Evolutionary conservation across 2,797 vertebrate species (phyloP), one percentile per base, ranked within the genome.

Genomic region (Caiman crocodilus): DNA sequence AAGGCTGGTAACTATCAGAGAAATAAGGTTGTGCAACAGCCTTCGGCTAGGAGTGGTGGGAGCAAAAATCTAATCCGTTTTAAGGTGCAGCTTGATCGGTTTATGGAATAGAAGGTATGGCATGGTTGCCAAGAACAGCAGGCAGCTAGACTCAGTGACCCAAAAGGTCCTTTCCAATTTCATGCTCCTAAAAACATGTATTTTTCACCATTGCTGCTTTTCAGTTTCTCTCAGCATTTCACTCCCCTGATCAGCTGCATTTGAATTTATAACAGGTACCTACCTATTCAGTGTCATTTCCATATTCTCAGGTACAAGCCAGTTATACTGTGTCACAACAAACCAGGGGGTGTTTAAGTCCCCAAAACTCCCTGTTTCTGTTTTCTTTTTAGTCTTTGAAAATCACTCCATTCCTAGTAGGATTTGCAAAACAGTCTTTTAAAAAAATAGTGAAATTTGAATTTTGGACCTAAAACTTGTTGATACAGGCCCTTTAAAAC

Each of bases 1-100:
- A 88, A 94, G 67, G 81, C 86, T 94, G 86, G 69, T 80, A 92
- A 94, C 92, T 82, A 94, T 30, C 73, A 91, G 84, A 69, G 90
- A n/a, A 82, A 5, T 71, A 61, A 92, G 80, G 93, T 81, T 95
- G 42, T 91, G 90, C 74, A 85, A 81, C 61, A 94, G 87, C 61
- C 56, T 95, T 56, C 61, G 25, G 81, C 82, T 30, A 87, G 60
- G 78, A 86, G 69, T 17, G 93, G 89, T 3, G 4, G 58, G 74
- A 94, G 86, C 78, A 65, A 89, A 90, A 90, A 87, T 6, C 14
- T 60, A 67, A 57, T 30, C 25, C n/a, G n/a, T 87, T 91, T 84
- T 50, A 90, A 89, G 81, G 65, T 26, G 93, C 69, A 84, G 82
- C 76, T 90, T 58, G 73, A 32, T 81, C 76, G 28, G 14, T 5